Evolutionary conservation across 2,797 vertebrate genomes (phyloP).

Genomic region (Sphenopsis melanotis): DNA sequence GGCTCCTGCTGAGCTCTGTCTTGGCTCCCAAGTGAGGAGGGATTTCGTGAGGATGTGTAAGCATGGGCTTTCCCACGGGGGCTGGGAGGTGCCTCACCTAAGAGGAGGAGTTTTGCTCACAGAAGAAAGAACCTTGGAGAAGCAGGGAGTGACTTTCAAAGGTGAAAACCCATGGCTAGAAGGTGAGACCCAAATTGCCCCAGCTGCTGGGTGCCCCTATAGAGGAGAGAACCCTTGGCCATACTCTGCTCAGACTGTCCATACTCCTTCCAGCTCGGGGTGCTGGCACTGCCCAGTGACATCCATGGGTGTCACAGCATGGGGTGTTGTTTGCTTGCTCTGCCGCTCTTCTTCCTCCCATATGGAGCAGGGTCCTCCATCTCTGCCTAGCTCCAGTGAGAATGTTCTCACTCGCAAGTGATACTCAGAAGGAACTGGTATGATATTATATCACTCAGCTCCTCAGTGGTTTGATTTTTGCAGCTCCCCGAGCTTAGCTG

Average conservation of each 20-base stretch:
- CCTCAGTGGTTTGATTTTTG: neutral
- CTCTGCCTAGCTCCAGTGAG: neutral
- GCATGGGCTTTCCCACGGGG: neutral
- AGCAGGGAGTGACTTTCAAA: neutral
- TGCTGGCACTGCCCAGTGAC: neutral
- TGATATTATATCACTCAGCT: neutral
- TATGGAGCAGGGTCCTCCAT: neutral
- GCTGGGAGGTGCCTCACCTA: neutral
- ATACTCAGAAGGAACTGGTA: neutral
- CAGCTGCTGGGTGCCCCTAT: neutral
- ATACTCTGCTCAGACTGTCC: neutral
- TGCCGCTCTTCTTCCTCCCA: neutral
- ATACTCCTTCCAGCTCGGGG: neutral
- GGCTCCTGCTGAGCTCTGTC: neutral
- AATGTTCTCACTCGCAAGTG: neutral
- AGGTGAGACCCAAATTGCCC: rapidly evolving
- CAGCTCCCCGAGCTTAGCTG: neutral
- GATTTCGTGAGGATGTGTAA: neutral
- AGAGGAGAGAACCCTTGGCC: neutral
- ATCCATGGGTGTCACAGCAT: rapidly evolving
- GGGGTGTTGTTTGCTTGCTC: neutral
- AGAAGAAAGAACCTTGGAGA: neutral
- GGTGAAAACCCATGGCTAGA: neutral
- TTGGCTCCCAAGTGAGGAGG: neutral
- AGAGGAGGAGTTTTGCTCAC: neutral